Evolutionary conservation across 2,113 vertebrate species (phyloP).

Genomic region (Aegithalos caudatus): DNA sequence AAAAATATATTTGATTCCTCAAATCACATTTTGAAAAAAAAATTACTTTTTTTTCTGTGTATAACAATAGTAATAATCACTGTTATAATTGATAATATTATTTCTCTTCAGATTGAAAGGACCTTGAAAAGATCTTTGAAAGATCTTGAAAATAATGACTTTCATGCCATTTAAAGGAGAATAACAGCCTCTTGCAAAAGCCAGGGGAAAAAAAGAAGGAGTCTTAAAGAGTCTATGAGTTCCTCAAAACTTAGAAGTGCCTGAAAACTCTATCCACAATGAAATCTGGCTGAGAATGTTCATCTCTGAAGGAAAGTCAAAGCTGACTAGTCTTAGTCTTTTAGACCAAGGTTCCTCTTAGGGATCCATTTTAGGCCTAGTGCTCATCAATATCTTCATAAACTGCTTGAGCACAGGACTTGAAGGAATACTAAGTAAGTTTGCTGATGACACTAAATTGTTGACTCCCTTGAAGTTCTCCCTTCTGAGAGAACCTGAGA

Average conservation of each 20-base stretch:
- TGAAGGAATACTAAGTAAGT: neutral
- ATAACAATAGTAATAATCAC: neutral
- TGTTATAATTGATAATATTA: neutral
- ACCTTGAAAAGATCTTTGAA: neutral
- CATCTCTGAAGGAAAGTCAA: neutral
- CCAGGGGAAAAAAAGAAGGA: neutral
- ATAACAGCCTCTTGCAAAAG: neutral
- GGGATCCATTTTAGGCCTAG: neutral
- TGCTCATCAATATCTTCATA: neutral
- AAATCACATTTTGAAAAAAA: neutral
- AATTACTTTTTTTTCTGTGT: neutral
- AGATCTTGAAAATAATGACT: neutral
- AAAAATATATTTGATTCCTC: neutral
- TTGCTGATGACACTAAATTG: fast-evolving
- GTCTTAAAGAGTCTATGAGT: neutral
- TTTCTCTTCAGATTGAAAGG: neutral
- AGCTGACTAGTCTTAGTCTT: neutral
- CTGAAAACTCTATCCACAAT: neutral
- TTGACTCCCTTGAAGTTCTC: neutral
- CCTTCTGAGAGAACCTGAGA: neutral
- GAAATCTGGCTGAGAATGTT: neutral
- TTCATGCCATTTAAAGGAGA: neutral
- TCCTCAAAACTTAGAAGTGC: neutral
- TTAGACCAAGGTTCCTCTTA: neutral
- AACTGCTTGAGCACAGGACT: neutral